Base-by-base conservation (phyloP, 1,140 invertebrate species). In the Lamellibrachia luymesi region DNA sequence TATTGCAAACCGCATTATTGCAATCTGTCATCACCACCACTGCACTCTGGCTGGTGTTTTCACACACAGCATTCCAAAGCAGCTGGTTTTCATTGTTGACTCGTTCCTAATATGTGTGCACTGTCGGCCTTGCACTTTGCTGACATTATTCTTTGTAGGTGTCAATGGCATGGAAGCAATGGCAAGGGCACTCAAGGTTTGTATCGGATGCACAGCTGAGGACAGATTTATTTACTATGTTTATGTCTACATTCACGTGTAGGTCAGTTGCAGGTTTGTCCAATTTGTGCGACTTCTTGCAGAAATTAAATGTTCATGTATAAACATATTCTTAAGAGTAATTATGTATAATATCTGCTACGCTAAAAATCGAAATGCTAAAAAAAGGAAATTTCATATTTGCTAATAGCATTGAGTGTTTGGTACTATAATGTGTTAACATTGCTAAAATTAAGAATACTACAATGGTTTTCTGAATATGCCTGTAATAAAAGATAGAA, bases 11-110 rank as follows among this genome's bases (percentile, higher is more conserved):
- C 13, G 64, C 25, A 10, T 80, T 22, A 56, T 13, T 2, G 64
- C 25, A 17, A 22, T 22, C 50, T 51, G 17, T 51, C 90, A 51
- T n/a, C 49, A 51, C 27, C n/a, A n/a, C 49, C 90, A 91, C 90
- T 91, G 90, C 90, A 91, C 90, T 27, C 27, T 10, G 64, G 64
- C 64, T 80, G 90, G 49, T 91, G 90, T 4, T 51, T 50, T 8
- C n/a, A 50, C 90, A 91, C n/a, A 50, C 90, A 91, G 90, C 90
- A 91, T 91, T 91, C 17, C 90, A 91, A 13, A 91, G 38, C 64
- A 22, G 64, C 64, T 80, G 64, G 64, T 80, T 80, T 80, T 80
- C 13, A 22, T 80, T 80, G 64, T 80, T 80, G 64, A 80, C 64
- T 22, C 25, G 64, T 22, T 80, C 4, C 64, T 80, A 80, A 80